Evolutionary conservation across 2,888 invertebrate genomes (phyloP), one percentile per base, ranked within the genome.

Genomic region (Oeneis ivallda): DNA sequence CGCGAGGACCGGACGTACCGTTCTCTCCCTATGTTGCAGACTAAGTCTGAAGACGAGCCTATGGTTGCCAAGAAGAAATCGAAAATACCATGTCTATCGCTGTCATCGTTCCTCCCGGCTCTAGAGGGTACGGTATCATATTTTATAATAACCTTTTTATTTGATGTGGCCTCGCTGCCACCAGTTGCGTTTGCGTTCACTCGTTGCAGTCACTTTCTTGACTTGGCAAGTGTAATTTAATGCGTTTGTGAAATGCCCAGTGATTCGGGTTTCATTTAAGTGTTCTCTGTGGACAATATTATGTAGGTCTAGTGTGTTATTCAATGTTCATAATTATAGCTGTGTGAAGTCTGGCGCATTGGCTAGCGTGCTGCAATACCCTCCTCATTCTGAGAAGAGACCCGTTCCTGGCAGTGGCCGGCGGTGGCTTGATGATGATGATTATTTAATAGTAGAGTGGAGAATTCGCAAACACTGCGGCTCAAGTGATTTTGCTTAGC

Each of bases 11-110:
- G 86, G 82, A 76, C 78, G 73, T 75, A 68, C 74, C 74, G 73
- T 76, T 52, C 62, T 66, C 79, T 78, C 77, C 79, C 75, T 81
- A 89, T 90, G 90, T 87, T 91, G 79, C 87, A 89, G 75, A 87
- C 78, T 75, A 88, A 87, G 75, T 76, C 85, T 54, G 87, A 87
- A 71, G 86, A 87, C 81, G 90, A 89, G 71, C 80, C 85, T 62
- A 89, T 90, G 88, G 90, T 91, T 70, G 83, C 87, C 79, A 92
- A 92, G 84, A 92, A 91, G 87, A 90, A 90, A 76, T 87, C 86
- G 62, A 91, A 89, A 84, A 90, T 92, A 85, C 89, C 92, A 82
- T 92, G 92, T 76, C 83, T 92, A 68, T 91, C 92, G 70, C 79
- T 92, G 71, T 86, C 90, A 17, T 85, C 91, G 67, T 88, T 92